Percentiles rank a stretch among this genome's conserved stretches.
Conservation (phyloP, 1,140 invertebrate species). For the Tachypleus tridentatus region DNA sequence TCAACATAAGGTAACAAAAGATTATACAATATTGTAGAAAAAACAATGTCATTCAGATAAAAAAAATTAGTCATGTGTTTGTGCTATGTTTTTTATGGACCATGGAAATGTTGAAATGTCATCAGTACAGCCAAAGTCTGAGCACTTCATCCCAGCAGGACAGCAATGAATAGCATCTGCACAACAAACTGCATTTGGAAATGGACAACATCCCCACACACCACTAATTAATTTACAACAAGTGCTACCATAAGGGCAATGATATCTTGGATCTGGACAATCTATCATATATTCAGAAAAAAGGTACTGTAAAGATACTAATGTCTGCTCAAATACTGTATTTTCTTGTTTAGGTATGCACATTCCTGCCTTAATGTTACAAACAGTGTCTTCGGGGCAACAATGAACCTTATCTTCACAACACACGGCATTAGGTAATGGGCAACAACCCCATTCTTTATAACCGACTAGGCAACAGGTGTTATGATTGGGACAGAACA, state of each 20-base stretch:
- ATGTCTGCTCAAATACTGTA: too few relatives aligned
- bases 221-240: constrained; percentile 32
- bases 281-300: too few relatives aligned
- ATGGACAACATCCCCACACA: constrained; percentile 35
- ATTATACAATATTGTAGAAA: too few relatives aligned
- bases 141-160: constrained; percentile 24
- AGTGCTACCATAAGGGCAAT: constrained; percentile 33
- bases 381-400: constrained; percentile 17
- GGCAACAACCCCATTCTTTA: constrained; percentile 33
- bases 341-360: not conserved
- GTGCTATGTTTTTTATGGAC: too few relatives aligned
- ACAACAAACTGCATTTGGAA: constrained; percentile 30
- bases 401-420: constrained; percentile 23
- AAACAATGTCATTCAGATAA: too few relatives aligned
- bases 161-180: constrained; percentile 26
- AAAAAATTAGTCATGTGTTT: too few relatives aligned
- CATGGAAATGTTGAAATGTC: too few relatives aligned
- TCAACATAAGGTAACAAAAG: too few relatives aligned
- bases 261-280: constrained; percentile 10
- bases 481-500: not conserved
- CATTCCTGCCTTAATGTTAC: not conserved
- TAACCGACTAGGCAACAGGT: not conserved
- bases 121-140: too few relatives aligned
- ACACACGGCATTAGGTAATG: constrained; percentile 27
- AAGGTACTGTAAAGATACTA: too few relatives aligned